Base-by-base conservation (phyloP, 2,797 vertebrate species). In the Chelmon rostratus region DNA sequence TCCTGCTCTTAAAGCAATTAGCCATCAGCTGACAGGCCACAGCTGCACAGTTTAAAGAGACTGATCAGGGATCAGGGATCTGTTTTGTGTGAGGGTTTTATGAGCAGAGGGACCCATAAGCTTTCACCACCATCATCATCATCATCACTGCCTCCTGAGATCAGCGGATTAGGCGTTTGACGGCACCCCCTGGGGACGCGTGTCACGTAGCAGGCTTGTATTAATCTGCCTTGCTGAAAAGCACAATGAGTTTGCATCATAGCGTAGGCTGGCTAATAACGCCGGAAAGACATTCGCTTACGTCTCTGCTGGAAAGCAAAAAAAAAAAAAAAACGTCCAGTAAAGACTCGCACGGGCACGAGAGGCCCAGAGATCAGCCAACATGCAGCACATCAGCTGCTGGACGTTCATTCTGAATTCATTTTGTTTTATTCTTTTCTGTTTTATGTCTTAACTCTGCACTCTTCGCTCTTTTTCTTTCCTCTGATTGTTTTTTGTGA, bases 141-240 rank as follows among this genome's bases (percentile, higher is more conserved):
- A 35, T 5, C 66, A 68, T 2, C 63, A 79, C 40, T 42, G 72
- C 37, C 56, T 50, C 59, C 56, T 72, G 65, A 73, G 68, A 90
- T 89, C 77, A 84, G 12, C 82, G 87, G 90, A 91, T 93, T 88
- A 89, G 77, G 33, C 50, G 0, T 70, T 52, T 58, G 82, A 83
- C 47, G 68, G 72, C 47, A 57, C 79, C 86, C 90, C 87, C 71
- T 8, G 71, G 85, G 74, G 82, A 53, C 19, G 31, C 64, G 25
- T 57, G 77, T 68, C 73, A 73, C 10, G 0, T 47, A 83, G 63
- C 72, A 66, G 81, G 84, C 69, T 84, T 21, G 15, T 46, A 49
- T 76, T 90, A 91, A 92, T 90, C 88, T 79, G 75, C 33, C 59
- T 72, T 21, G n/a, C 49, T 76, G n/a, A 52, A 86, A 88, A 89